Evolutionary conservation across 2,113 vertebrate genomes (phyloP), one percentile per base, ranked within the genome.

Genomic region (Cariama cristata): DNA sequence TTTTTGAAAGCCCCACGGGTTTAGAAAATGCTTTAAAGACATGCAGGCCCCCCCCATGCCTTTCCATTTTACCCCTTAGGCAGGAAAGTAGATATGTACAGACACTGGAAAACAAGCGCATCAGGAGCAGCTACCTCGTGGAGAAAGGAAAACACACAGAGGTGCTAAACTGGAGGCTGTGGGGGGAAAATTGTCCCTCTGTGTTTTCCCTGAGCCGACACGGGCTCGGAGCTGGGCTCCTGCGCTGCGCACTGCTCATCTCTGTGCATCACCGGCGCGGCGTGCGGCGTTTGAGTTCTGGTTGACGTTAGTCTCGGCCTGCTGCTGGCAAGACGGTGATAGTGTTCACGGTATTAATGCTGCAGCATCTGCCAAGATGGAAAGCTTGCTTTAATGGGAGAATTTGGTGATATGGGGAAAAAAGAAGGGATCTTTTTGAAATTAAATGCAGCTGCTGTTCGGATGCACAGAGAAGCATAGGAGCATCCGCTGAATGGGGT

Each of bases 401-500:
- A 49, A 63, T 19, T 28, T 8, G 44, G 50, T 2, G 11, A 26
- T 23, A 5, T 0, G 4, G 27, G 32, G 22, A 5, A 38, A 44
- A 42, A 44, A 12, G 23, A n/a, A 35, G 33, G 52, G 4, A 23
- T 38, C 49, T 44, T 27, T 10, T 38, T 6, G 17, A 40, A 79
- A 49, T 56, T 1, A 16, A 35, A 6, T 15, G 35, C 8, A 42
- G 33, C 27, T 56, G n/a, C 19, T 55, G n/a, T 49, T 88, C 30
- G 62, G 60, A 7, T 15, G 83, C 52, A 6, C n/a, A 20, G 59
- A 45, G 47, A 38, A 47, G 66, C 71, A 55, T 1, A 9, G 40
- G 33, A 68, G 27, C 55, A 20, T 8, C 33, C 4, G 0, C 24
- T 44, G 24, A 9, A 2, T 0, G 2, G 9, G 24, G 14, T 42